These are phyloP conservation scores for Lepidothrix coronata DNA, from an alignment of 2,113 vertebrate genomes.

Conservation along the genomic window DNA sequence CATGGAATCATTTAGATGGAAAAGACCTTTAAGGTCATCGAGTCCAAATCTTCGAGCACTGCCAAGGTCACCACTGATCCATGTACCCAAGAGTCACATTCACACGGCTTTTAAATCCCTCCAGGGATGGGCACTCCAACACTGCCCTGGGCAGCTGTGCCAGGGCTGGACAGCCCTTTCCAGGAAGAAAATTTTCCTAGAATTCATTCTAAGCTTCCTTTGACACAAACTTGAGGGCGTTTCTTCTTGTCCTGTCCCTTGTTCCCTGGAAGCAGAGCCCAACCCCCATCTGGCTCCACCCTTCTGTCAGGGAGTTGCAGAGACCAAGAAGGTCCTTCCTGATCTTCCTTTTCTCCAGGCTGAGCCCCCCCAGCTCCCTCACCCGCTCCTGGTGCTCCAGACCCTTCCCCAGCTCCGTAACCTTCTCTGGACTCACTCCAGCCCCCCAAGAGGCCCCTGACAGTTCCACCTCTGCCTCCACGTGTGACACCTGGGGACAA, in stretches of 20 bases:
- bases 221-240: background rate
- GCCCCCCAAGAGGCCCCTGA: background rate
- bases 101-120: background rate
- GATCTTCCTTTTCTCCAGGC: background rate
- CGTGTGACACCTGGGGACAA: accelerated
- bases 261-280: background rate
- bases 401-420: background rate
- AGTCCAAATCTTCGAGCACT: background rate
- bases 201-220: background rate
- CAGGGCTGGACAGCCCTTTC: background rate
- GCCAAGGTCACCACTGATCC: background rate
- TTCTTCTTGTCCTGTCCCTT: background rate
- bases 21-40: background rate
- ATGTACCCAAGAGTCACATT: background rate
- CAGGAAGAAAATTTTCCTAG: background rate
- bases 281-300: background rate
- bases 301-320: background rate
- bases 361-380: background rate
- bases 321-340: background rate
- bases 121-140: background rate
- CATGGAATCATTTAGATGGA: background rate
- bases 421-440: background rate
- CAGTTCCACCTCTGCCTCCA: background rate
- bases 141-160: background rate
- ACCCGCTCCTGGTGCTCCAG: background rate